These are phyloP conservation scores for Megaustenia siamemsis DNA, from an alignment of 2,888 invertebrate genomes.

Conservation along the genomic window DNA sequence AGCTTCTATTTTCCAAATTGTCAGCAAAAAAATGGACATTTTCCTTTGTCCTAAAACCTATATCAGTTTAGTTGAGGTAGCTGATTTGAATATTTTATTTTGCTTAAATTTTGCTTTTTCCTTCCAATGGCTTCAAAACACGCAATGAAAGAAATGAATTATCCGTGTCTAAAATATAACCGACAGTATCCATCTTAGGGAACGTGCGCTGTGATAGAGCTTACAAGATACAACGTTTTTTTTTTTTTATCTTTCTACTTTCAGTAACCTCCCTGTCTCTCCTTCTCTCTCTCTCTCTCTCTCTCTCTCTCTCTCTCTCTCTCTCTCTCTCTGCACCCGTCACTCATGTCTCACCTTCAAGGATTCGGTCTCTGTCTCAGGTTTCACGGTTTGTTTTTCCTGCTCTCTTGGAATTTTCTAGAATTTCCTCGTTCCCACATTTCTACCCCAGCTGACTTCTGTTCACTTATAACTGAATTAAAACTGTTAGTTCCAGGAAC, in stretches of 20 bases:
- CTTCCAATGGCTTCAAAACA: not conserved
- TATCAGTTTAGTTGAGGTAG: too few relatives aligned
- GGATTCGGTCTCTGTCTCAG: not conserved
- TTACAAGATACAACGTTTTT: not conserved
- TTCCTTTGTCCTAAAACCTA: too few relatives aligned
- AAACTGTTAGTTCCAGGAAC: too few relatives aligned
- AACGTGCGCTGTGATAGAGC: not conserved
- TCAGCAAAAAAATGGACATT: too few relatives aligned
- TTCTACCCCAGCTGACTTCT: not conserved
- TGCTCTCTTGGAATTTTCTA: not conserved
- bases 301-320: not conserved
- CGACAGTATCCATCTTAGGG: not conserved
- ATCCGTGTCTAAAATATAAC: not conserved
- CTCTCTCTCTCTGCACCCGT: not conserved
- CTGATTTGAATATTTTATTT: too few relatives aligned
- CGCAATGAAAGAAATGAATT: not conserved
- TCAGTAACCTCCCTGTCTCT: not conserved
- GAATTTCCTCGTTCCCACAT: not conserved
- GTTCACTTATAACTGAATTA: not conserved
- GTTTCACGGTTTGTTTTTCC: constrained; percentile 12
- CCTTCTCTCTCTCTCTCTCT: not conserved
- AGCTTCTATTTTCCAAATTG: too few relatives aligned
- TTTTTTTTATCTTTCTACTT: not conserved
- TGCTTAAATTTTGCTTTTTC: too few relatives aligned
- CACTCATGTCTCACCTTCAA: not conserved